phyloP scores from a whole-genome alignment of 2,113 vertebrate genomes.

The Sapayoa aenigma region DNA sequence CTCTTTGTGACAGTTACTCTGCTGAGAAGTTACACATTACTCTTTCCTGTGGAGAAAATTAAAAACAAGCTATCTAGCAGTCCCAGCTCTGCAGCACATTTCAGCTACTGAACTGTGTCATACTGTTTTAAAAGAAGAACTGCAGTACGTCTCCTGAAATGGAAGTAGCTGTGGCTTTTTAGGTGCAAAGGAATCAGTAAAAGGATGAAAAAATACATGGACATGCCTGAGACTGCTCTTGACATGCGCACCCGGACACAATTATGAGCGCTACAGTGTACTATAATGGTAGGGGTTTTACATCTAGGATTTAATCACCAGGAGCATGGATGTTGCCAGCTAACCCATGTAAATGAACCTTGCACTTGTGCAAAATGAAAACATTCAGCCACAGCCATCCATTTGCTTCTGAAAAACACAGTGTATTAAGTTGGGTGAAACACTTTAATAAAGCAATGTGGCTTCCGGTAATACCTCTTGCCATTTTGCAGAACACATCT shows the following conservation, averaged over 20 bases:
- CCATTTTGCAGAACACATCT: background rate
- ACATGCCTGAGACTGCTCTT: constrained; percentile 1
- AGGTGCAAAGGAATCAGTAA: constrained; percentile 52
- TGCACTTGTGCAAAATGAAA: background rate
- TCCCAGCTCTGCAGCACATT: constrained; percentile 47
- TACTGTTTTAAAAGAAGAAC: constrained; percentile 61
- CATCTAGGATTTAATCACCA: background rate
- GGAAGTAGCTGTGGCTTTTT: constrained; percentile 65
- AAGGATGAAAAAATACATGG: constrained; percentile 34
- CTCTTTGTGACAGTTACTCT: constrained; percentile 48
- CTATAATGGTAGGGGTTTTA: background rate
- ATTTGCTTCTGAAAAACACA: background rate
- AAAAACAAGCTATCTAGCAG: constrained; percentile 64
- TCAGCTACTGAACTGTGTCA: constrained; percentile 61
- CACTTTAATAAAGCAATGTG: background rate
- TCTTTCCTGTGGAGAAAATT: constrained; percentile 66
- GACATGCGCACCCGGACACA: background rate
- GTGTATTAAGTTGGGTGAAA: background rate
- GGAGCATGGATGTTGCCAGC: background rate
- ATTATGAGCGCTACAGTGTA: background rate
- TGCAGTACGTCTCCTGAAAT: constrained; percentile 35
- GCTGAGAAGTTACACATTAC: constrained; percentile 60
- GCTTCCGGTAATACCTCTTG: background rate
- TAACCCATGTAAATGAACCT: background rate
- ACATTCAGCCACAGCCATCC: background rate